Conservation (phyloP, 2,797 vertebrate genomes). For the Hydrophis major region DNA sequence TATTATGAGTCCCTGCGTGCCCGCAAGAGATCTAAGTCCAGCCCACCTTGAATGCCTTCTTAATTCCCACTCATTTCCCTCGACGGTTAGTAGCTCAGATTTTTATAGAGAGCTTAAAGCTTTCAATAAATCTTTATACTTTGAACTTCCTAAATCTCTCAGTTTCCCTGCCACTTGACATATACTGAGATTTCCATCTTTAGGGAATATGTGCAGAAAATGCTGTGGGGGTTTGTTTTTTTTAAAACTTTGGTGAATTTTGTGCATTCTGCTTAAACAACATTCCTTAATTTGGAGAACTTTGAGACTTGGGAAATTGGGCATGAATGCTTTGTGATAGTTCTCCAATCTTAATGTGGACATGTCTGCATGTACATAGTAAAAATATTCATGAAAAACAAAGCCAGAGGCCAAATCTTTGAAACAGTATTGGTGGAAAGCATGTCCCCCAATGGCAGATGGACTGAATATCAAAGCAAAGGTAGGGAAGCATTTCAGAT, state of each 20-base stretch:
- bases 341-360: background rate
- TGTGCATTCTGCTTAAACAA: background rate
- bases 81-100: background rate
- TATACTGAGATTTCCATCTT: background rate
- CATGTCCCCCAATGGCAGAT: background rate
- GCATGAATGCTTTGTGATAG: background rate
- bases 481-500: background rate
- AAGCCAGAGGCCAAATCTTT: background rate
- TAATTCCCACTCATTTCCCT: background rate
- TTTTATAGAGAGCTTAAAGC: background rate
- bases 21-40: too few relatives aligned
- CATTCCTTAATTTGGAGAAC: background rate
- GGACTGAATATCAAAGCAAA: background rate
- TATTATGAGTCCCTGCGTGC: background rate
- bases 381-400: background rate
- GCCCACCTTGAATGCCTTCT: background rate
- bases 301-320: background rate
- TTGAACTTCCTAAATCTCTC: background rate
- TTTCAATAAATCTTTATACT: background rate
- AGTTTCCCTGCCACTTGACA: background rate
- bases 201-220: background rate
- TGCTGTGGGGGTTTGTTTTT: background rate
- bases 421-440: background rate
- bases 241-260: too few relatives aligned
- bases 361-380: background rate